Evolutionary conservation across 2,888 invertebrate genomes (phyloP), one percentile per base, ranked within the genome.

Genomic region (Linnaemya vulpina): DNA sequence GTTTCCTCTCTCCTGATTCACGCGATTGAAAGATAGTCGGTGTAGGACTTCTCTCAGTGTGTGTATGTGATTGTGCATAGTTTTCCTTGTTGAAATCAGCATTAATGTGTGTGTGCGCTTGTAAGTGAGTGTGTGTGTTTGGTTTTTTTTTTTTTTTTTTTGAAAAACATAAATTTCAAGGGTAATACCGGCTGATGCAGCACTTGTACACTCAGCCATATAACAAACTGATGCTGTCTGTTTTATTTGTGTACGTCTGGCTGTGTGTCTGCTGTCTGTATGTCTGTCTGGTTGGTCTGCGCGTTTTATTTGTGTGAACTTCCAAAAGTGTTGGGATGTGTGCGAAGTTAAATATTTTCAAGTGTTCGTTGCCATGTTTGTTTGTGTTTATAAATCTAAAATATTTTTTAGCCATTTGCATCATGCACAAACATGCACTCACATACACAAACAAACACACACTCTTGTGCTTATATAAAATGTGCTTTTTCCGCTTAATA

Each of bases 201-300:
- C 84, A 84, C 80, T 76, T 84, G 71, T 63, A 77, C 60, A 80
- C 70, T 89, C 89, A 88, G 87, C 86, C 15, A 82, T 70, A 53
- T 73, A 77, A 55, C n/a, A 73, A 77, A 85, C 51, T 79, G 83
- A 82, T 86, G 80, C 83, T 78, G 80, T 74, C 83, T 83, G 77
- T 62, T 75, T 43, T 65, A 73, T 80, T n/a, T n/a, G 38, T 76
- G 80, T 62, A 58, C 51, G 75, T 70, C 22, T 55, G 49, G 22
- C n/a, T 75, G 65, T 38, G 13, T 78, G 15, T 22, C 11, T 74
- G 63, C 35, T 75, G 55, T 30, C 46, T 58, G 63, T 38, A 11
- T 76, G 55, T 58, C 49, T 60, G 71, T 35, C 49, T 22, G 67
- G 51, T 51, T 74, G 40, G 58, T 51, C 67, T 60, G 60, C 49